Base-by-base conservation (phyloP, 2,113 vertebrate species). In the Anas platyrhynchos region DNA sequence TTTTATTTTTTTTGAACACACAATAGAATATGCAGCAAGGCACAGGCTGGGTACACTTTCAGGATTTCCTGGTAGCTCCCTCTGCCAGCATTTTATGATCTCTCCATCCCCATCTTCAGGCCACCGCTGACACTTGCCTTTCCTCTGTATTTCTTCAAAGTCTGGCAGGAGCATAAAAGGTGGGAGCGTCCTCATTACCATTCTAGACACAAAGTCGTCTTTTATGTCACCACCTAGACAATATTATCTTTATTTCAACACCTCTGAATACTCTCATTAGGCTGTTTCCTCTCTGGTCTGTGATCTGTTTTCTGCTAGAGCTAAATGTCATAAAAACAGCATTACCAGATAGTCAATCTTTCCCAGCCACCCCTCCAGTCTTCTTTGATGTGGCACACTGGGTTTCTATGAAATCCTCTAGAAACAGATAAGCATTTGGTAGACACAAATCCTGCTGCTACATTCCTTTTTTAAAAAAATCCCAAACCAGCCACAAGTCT, bases 211-310 rank as follows among this genome's bases (percentile, higher is more conserved):
- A 85, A 93, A 92, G 38, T 52, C 61, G 81, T 94, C 92, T 97
- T 95, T 96, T 91, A 83, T 96, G 84, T 90, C 88, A 94, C 61
- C 75, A 83, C 44, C 82, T 83, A 96, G 89, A 83, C 88, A 91
- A 80, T 89, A 94, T 93, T 96, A 95, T 92, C 91, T 96, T 85
- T 94, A 96, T 89, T 96, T 96, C 83, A 95, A 83, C 88, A 94
- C 68, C 85, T 94, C 89, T 86, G 89, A 96, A 96, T 61, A 83
- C 83, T 78, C 87, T 91, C 82, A 93, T 97, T 94, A 96, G 83
- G 83, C 81, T 93, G 83, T 81, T 96, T 94, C 77, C 82, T 93
- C 83, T 95, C 91, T 86, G 61, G 83, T 78, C 82, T 92, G 82
- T 91, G 66, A 93, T 94, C 78, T 92, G 73, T 89, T 96, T 91